These are phyloP conservation scores for Mythimna vitellina DNA, from an alignment of 2,888 invertebrate species.

Conservation along the genomic window DNA sequence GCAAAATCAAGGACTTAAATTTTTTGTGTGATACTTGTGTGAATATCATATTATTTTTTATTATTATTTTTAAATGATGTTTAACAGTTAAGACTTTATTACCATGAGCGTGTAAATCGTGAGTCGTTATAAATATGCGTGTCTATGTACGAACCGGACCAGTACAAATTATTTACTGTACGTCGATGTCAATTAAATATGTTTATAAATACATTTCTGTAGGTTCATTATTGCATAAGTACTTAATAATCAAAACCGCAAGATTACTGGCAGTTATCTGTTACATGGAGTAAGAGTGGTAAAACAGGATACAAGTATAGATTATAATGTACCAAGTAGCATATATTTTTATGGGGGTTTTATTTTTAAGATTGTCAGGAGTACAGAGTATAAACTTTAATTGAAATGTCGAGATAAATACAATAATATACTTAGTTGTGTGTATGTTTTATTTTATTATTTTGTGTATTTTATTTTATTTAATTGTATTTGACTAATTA, in stretches of 20 bases:
- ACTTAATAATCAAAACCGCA: constrained; percentile 14
- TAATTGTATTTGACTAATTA: too few species aligned
- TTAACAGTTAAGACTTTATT: background rate
- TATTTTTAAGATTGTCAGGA: background rate
- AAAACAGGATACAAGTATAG: background rate
- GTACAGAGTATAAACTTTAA: background rate
- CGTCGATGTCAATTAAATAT: constrained; percentile 23
- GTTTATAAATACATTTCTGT: constrained; percentile 9
- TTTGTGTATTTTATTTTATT: too few species aligned
- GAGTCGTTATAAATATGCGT: background rate
- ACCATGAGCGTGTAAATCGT: too few species aligned
- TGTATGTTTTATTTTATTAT: too few species aligned
- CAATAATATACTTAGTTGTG: too few species aligned
- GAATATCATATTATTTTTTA: too few species aligned
- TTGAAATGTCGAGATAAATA: background rate
- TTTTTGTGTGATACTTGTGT: too few species aligned
- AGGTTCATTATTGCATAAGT: constrained; percentile 4
- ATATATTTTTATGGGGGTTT: constrained; percentile 8
- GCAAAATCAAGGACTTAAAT: too few species aligned
- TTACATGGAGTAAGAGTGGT: background rate
- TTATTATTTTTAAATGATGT: background rate
- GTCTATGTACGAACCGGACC: background rate
- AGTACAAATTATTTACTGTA: constrained; percentile 5
- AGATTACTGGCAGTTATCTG: constrained; percentile 7
- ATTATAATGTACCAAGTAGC: constrained; percentile 16